Evolutionary conservation across 1,140 invertebrate genomes (phyloP).

Genomic region (Scaptomyza montana): DNA sequence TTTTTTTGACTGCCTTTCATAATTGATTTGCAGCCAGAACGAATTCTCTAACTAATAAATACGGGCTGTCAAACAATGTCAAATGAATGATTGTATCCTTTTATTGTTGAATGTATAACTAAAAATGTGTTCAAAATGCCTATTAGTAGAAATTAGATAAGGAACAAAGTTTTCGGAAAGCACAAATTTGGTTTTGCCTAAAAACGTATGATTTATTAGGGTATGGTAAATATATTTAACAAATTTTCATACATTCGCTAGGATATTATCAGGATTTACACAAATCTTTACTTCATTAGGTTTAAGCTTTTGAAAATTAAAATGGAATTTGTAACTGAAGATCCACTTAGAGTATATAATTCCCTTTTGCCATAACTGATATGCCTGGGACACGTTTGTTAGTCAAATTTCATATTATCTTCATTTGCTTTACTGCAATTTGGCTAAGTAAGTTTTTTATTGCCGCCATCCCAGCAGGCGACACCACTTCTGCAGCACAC

Average conservation of each 20-base stretch:
- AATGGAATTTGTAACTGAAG: background rate
- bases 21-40: constrained; percentile 39
- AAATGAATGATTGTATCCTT: background rate
- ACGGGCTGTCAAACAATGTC: constrained; percentile 6
- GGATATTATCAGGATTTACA: too few relatives aligned
- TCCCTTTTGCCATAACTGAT: background rate
- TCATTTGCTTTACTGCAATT: constrained; percentile 61
- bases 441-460: constrained; percentile 78
- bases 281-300: too few relatives aligned
- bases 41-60: constrained; percentile 17
- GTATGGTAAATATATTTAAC: too few relatives aligned
- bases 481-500: background rate
- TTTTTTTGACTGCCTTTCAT: constrained; percentile 28
- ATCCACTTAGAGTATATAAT: background rate
- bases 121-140: too few relatives aligned
- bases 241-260: too few relatives aligned
- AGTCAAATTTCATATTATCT: constrained; percentile 39
- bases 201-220: too few relatives aligned
- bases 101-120: background rate
- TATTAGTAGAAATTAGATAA: too few relatives aligned
- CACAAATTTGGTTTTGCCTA: too few relatives aligned
- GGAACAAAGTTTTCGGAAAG: too few relatives aligned
- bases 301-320: too few relatives aligned
- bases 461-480: constrained; percentile 33
- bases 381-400: constrained; percentile 23